Conservation (phyloP, 2,888 invertebrate species). For the Uropetala carovei region DNA sequence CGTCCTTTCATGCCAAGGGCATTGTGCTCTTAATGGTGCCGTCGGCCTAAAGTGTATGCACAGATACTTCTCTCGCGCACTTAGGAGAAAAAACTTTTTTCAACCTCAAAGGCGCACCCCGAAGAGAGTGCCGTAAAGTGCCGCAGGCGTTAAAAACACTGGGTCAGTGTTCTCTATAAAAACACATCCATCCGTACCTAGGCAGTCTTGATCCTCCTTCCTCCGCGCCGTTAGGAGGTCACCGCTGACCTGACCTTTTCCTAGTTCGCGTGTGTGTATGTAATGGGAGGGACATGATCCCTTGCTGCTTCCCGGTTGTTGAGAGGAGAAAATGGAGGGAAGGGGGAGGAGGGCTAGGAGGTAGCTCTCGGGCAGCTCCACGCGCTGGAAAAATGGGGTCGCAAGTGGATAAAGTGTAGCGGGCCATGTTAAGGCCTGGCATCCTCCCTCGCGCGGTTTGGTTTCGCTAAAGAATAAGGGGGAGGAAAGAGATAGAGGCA, state of each 20-base stretch:
- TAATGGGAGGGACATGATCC: not conserved
- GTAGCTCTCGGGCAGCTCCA: not conserved
- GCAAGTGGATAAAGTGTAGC: not conserved
- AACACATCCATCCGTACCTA: not conserved
- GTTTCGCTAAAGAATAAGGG: not conserved
- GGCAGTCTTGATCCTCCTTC: not conserved
- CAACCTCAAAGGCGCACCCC: not conserved
- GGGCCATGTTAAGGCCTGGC: not conserved
- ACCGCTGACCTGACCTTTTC: not conserved
- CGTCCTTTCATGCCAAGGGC: too few species aligned
- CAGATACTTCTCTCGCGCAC: too few species aligned
- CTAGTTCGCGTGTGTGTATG: not conserved
- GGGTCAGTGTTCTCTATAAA: not conserved
- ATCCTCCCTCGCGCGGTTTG: not conserved
- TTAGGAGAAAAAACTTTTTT: too few species aligned
- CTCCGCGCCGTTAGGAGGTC: not conserved
- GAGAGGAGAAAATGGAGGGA: not conserved
- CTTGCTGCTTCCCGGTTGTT: not conserved
- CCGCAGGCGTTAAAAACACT: not conserved
- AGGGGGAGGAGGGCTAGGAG: not conserved
- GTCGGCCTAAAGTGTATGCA: too few species aligned
- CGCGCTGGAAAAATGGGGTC: not conserved
- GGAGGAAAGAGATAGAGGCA: not conserved
- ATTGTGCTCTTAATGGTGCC: too few species aligned
- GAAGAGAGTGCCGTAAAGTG: not conserved